Conservation (phyloP, 2,888 invertebrate species). For the Clistopyga incitator region DNA sequence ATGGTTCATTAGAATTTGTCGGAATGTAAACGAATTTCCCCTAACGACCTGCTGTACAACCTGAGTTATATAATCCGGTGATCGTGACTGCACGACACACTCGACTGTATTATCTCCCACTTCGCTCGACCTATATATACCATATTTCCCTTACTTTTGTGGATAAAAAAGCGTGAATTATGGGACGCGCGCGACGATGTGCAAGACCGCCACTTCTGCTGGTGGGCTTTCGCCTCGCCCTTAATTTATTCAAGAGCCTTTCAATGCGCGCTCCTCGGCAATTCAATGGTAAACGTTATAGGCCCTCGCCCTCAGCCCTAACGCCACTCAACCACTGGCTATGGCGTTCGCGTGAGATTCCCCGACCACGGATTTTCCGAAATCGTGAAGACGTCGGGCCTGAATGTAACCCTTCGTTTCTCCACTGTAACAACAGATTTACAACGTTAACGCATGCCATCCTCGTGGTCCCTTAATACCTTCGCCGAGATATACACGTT, state of each 20-base stretch:
- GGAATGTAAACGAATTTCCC: conserved; percentile 48
- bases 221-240: conserved; percentile 53
- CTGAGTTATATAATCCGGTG: conserved; percentile 45
- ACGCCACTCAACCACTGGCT: conserved; percentile 10
- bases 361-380: conserved; percentile 29
- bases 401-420: conserved; percentile 45
- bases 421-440: conserved; percentile 53
- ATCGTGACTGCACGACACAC: conserved; percentile 56
- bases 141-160: conserved; percentile 19
- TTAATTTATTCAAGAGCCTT: conserved; percentile 66
- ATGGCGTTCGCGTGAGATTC: conserved; percentile 37
- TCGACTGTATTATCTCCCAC: conserved; percentile 32
- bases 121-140: conserved; percentile 57
- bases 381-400: conserved; percentile 31
- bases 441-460: conserved; percentile 64
- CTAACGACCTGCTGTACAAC: conserved; percentile 22
- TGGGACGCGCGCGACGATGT: conserved; percentile 42
- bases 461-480: conserved; percentile 6
- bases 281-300: conserved; percentile 58
- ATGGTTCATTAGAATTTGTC: conserved; percentile 62
- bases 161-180: conserved; percentile 50
- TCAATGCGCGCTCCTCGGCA: conserved; percentile 54
- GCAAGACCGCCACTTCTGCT: conserved; percentile 31
- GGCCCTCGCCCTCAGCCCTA: conserved; percentile 8
- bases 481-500: conserved; percentile 5